phyloP scores from a whole-genome alignment of 2,113 vertebrate genomes.

The Silurus meridionalis region DNA sequence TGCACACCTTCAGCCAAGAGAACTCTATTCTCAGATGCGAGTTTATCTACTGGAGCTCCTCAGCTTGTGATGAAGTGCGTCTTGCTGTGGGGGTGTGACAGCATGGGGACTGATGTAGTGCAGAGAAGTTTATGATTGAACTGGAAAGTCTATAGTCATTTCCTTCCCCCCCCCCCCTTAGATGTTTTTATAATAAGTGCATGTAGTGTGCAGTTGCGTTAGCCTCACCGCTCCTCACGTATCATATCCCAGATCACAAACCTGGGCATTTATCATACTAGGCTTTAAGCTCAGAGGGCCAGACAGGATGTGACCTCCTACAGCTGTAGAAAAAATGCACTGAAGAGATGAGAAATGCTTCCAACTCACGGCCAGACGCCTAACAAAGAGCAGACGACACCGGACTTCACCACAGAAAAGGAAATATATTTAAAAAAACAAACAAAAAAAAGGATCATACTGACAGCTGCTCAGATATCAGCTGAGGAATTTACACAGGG shows the following conservation, averaged over 20 bases:
- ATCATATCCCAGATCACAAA: background rate
- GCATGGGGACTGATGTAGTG: background rate
- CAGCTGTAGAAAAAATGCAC: slow-evolving; percentile 47
- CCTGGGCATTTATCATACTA: slow-evolving; percentile 27
- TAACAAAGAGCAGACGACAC: slow-evolving; percentile 47
- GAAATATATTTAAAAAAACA: slow-evolving; percentile 87
- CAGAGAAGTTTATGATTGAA: background rate
- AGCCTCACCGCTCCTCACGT: background rate
- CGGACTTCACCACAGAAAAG: slow-evolving; percentile 94
- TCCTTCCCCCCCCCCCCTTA: background rate
- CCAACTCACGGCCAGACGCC: slow-evolving; percentile 20
- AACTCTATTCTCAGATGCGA: background rate
- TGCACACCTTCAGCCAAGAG: background rate
- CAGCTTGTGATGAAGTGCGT: background rate
- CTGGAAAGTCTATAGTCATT: background rate
- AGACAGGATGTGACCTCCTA: slow-evolving; percentile 43
- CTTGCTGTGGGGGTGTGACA: background rate
- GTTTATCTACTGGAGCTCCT: background rate
- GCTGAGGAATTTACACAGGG: slow-evolving; percentile 91
- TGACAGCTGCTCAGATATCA: slow-evolving; percentile 83
- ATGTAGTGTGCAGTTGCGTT: background rate
- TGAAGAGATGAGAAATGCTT: slow-evolving; percentile 31
- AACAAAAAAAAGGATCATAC: slow-evolving; percentile 81
- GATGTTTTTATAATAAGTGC: background rate
- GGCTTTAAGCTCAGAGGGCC: slow-evolving; percentile 17